Base-by-base conservation (phyloP, 1,140 invertebrate genomes). In the Ephestia elutella region DNA sequence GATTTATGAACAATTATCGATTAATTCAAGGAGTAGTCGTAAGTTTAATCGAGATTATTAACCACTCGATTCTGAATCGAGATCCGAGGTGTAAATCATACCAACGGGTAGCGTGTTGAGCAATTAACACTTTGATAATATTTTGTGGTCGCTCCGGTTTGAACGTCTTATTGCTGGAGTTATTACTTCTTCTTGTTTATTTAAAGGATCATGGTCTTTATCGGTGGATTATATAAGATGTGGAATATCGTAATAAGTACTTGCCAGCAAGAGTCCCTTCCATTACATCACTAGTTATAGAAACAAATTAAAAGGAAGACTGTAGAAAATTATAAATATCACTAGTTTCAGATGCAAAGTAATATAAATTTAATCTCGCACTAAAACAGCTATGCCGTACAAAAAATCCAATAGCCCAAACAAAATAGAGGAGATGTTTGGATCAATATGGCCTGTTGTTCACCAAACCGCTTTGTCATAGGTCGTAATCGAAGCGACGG, bases 1-100 rank as follows among this genome's bases (percentile, higher is more conserved):
- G 82, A 87, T 86, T 87, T 87, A 87, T 84, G 68, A 72, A 83
- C 83, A 86, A 87, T 87, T 87, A 87, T 79, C 85, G 85, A 87
- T 87, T 87, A 87, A 87, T 87, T 86, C 85, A 87, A 86, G 83
- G 82, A 85, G 85, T 80, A 75, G 67, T 81, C 78, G 80, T 84
- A 83, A 81, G 70, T 87, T 84, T 80, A 74, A 73, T 73, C 73
- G 71, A 73, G 68, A 79, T 78, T 81, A 82, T 78, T 78, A 72
- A 81, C 68, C 71, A 68, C 59, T 62, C 59, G 65, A 63, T 57
- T 70, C 63, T 63, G 70, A 62, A 75, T 71, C 63, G 71, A 53
- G 65, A 63, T 61, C 59, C 59, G 70, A 64, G 32, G 49, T 51
- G 35, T 74, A 74, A 74, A 77, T 77, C 71, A 77, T 44, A 51